Evolutionary conservation across 2,888 invertebrate genomes (phyloP), one percentile per base, ranked within the genome.

Genomic region (Tenthredo amoena): DNA sequence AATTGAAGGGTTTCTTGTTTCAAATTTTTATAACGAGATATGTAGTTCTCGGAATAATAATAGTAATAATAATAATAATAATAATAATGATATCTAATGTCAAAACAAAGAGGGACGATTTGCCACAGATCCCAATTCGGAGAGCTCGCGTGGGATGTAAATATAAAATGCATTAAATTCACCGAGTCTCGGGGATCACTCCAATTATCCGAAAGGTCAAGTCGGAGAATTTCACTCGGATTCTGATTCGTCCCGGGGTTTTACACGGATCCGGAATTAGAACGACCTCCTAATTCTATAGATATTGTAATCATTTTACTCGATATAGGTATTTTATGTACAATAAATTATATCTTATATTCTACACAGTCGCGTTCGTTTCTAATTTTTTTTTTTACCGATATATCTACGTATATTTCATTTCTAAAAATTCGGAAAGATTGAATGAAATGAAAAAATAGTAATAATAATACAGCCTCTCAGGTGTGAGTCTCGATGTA

Each of bases 111-210:
- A 68, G 68, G 68, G 18, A 34, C 5, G 34, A 34, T 68, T 68
- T 34, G 18, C 34, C 68, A 26, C 68, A 34, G 34, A 68, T 55
- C 34, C 68, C 68, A 68, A 68, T 34, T 18, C 34, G 12, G 18
- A 34, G 31, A 68, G 68, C 68, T 26, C 34, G 65, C 10, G 62
- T 85, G 86, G 86, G 86, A 87, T 85, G 72, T 85, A 84, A 86
- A 84, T 84, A 83, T 84, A 85, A 87, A 84, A 87, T 81, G 87
- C 85, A 87, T 86, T 86, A 85, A 86, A 86, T 88, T 86, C 77
- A 55, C 50, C 7, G 55, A 77, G 26, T 18, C 47, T 26, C n/a
- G 31, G 10, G 47, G 77, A 77, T 77, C 77, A 77, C 50, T 31
- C n/a, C 77, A 77, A 50, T 77, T 77, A 77, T 40, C 21, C 18